phyloP scores from a whole-genome alignment of 2,113 vertebrate genomes.

The Bagarius yarrelli region DNA sequence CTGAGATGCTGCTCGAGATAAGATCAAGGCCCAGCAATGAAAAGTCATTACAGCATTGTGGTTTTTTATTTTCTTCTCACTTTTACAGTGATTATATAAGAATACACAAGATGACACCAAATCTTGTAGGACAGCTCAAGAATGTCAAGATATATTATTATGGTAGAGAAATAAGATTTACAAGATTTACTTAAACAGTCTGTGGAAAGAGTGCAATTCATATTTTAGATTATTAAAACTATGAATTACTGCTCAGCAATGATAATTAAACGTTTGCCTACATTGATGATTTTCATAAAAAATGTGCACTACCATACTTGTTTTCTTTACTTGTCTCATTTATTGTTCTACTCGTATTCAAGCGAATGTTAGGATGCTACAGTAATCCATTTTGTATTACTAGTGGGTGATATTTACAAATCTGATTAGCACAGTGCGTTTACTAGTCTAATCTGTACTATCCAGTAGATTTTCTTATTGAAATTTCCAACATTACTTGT shows the following conservation, averaged over 20 bases:
- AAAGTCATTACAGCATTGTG: neutral
- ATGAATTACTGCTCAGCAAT: neutral
- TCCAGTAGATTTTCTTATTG: too few relatives aligned
- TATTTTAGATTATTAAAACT: neutral
- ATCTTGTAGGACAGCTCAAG: neutral
- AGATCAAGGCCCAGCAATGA: neutral
- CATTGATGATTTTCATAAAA: too few relatives aligned
- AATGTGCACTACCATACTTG: neutral
- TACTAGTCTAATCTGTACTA: too few relatives aligned
- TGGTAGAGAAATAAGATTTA: neutral
- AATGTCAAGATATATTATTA: slow-evolving; percentile 1
- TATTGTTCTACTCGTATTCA: too few relatives aligned
- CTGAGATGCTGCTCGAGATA: neutral
- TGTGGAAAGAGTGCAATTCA: neutral
- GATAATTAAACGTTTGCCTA: neutral
- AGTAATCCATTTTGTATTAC: neutral
- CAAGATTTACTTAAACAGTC: neutral
- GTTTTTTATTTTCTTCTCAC: neutral
- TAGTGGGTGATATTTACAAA: neutral
- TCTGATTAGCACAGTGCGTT: too few relatives aligned
- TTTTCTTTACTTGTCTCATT: neutral
- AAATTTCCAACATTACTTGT: too few relatives aligned
- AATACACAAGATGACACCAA: slow-evolving; percentile 12
- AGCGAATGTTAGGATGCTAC: neutral
- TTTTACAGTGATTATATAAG: slow-evolving; percentile 4